Base-by-base conservation (phyloP, 2,888 invertebrate genomes). In the Fragum sueziense region DNA sequence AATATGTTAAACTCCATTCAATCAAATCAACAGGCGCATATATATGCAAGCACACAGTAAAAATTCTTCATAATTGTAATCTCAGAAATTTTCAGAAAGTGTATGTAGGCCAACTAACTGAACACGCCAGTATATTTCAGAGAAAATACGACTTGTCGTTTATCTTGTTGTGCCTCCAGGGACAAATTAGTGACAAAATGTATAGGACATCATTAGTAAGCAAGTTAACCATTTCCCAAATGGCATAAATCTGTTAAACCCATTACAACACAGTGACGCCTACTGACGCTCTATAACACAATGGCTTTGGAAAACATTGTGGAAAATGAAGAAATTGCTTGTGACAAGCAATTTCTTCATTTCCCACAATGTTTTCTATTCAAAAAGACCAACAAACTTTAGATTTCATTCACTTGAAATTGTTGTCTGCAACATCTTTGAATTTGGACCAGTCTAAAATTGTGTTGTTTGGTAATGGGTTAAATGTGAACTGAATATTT, bases 261-360 rank as follows among this genome's bases (percentile, higher is more conserved):
- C 59, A 4, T 59, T 59, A 7, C 59, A 27, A 6, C 59, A 59
- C 31, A 59, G 14, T 29, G 29, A 6, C 27, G 29, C 1, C 1
- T 59, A 29, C 20, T 59, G 59, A 59, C 31, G 29, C 29, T 31
- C 31, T 27, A 29, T 17, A 4, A 29, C 11, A 27, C 27, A 27
- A 59, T 11, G 27, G 1, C 27, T 59, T 29, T 29, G 22, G 59
- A 59, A 59, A 59, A 59, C 59, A 59, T 29, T 17, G 31, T 29
- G 27, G 31, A 17, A 59, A 59, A 29, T 25, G 59, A 29, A 59
- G 59, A 59, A 59, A 59, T 29, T 29, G 59, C 59, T 59, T 14
- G 31, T 29, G 29, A 59, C 59, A 25, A 29, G 29, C 27, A 59
- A 17, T 59, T 59, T 59, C 59, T 59, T 27, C 59, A 25, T 59